Evolutionary conservation across 2,888 invertebrate species (phyloP).

Genomic region (Lissonota sp.): DNA sequence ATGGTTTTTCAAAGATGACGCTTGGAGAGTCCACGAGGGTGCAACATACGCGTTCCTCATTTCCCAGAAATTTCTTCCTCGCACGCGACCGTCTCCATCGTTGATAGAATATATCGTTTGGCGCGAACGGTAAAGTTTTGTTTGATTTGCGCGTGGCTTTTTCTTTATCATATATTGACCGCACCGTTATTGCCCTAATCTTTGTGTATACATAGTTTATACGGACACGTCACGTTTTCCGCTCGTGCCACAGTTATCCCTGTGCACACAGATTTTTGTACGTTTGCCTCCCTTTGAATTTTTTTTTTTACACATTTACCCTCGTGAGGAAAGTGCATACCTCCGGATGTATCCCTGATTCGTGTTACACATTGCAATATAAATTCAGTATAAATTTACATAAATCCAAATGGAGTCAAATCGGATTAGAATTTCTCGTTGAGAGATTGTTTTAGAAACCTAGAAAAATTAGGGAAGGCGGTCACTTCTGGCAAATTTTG

Average conservation of each 20-base stretch:
- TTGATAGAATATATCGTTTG: slow-evolving; percentile 31
- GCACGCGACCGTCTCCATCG: slow-evolving; percentile 26
- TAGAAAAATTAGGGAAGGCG: too few species aligned
- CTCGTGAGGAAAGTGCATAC: slow-evolving; percentile 10
- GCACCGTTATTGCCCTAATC: slow-evolving; percentile 24
- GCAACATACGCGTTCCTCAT: slow-evolving; percentile 48
- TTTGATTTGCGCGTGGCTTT: slow-evolving; percentile 54
- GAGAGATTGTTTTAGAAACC: too few species aligned
- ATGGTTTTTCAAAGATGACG: slow-evolving; percentile 9
- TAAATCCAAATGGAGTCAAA: too few species aligned
- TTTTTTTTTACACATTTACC: slow-evolving; percentile 46
- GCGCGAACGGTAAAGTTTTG: slow-evolving; percentile 51
- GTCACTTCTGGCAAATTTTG: too few species aligned
- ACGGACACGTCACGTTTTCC: slow-evolving; percentile 53
- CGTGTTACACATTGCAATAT: too few species aligned
- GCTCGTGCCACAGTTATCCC: slow-evolving; percentile 64
- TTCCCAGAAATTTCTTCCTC: slow-evolving; percentile 68
- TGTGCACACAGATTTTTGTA: slow-evolving; percentile 64
- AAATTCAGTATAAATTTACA: too few species aligned
- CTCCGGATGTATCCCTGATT: too few species aligned
- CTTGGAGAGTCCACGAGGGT: slow-evolving; percentile 8
- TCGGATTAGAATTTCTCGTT: too few species aligned
- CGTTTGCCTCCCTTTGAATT: slow-evolving; percentile 39
- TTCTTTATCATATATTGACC: slow-evolving; percentile 47
- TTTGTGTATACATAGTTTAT: not conserved